A percentile compares a stretch with the other conserved stretches of the same genome.
phyloP scores from a whole-genome alignment of 2,888 invertebrate species.

The Eupithecia inturbata region DNA sequence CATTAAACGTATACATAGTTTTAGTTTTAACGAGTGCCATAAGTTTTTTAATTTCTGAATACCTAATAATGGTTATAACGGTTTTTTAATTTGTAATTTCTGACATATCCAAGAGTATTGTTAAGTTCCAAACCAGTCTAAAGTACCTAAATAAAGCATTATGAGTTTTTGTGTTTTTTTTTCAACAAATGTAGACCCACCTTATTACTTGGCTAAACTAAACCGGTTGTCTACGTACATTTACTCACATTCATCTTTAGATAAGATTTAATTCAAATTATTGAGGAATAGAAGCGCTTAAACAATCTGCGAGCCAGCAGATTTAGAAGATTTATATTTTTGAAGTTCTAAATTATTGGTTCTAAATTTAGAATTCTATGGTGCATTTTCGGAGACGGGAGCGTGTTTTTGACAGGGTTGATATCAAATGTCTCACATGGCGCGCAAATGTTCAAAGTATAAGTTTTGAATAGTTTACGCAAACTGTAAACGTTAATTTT shows the following conservation, averaged over 20 bases:
- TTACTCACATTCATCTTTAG: not conserved
- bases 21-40: no score
- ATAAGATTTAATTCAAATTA: not conserved
- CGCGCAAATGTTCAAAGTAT: not conserved
- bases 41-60: no score
- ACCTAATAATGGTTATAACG: no score
- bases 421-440: not conserved
- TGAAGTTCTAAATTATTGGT: no score
- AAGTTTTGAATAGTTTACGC: not conserved
- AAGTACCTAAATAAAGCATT: no score
- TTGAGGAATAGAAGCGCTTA: not conserved
- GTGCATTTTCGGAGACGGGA: not conserved
- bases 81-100: no score
- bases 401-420: no score
- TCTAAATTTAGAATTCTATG: not conserved
- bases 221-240: not conserved
- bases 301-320: not conserved
- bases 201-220: not conserved
- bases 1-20: no score
- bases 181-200: constrained; percentile 4
- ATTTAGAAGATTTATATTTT: no score
- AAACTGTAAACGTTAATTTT: not conserved
- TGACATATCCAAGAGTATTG: no score
- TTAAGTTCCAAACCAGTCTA: no score
- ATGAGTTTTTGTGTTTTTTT: not conserved